These are phyloP conservation scores for Diacarnus erythraeanus DNA, from an alignment of 37 sponge, comb jelly and placozoan species.

Conservation along the genomic window DNA sequence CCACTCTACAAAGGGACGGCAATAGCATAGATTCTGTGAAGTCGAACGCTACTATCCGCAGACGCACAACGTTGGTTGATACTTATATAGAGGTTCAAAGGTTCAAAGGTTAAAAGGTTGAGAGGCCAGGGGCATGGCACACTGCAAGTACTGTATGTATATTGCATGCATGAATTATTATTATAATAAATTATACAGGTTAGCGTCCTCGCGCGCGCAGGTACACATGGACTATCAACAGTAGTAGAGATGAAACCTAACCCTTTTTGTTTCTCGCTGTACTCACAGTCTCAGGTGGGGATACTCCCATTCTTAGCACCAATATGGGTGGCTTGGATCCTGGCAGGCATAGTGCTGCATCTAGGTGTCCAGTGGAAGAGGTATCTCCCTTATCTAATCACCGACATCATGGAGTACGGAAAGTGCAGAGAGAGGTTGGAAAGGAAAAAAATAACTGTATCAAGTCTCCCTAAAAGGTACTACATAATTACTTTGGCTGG, in stretches of 20 bases:
- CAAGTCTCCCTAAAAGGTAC: constrained; percentile 36
- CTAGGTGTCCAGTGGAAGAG: constrained; percentile 10
- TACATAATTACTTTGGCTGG: too few species aligned
- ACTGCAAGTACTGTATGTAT: too few species aligned
- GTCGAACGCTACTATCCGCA: too few species aligned
- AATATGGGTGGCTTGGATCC: constrained; percentile 41
- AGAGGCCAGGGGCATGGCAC: too few species aligned
- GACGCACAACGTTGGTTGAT: too few species aligned
- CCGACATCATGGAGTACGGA: constrained; percentile 33
- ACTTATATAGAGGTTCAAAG: too few species aligned
- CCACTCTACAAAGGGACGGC: too few species aligned
- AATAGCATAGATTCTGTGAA: too few species aligned
- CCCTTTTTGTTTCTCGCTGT: not conserved
- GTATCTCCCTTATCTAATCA: constrained; percentile 7
- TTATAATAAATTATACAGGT: too few species aligned
- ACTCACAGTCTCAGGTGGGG: not conserved
- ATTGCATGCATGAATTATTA: too few species aligned
- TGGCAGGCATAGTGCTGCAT: constrained; percentile 21
- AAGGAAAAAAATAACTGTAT: not conserved
- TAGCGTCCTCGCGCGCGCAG: too few species aligned
- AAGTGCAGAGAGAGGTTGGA: constrained; percentile 21
- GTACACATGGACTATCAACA: not conserved
- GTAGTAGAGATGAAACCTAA: not conserved
- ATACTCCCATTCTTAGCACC: not conserved
- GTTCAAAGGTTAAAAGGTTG: too few species aligned